A percentile compares a stretch with the other conserved stretches of the same genome.
These are phyloP conservation scores for Limnephilus marmoratus DNA, from an alignment of 2,888 invertebrate species.

Conservation along the genomic window DNA sequence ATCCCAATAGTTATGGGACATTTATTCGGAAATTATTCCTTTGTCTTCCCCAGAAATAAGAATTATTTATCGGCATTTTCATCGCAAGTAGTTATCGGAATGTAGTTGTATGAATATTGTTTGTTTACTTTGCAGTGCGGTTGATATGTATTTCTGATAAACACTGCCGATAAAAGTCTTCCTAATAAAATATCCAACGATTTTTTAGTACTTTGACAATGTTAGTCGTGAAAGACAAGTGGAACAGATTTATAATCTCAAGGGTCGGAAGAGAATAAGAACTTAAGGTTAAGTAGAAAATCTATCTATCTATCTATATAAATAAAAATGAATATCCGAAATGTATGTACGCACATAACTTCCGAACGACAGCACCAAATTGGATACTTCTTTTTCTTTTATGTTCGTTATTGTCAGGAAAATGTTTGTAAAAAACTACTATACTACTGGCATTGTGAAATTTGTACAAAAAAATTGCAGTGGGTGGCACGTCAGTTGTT, in stretches of 20 bases:
- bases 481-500: too few relatives aligned
- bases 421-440: too few relatives aligned
- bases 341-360: too few relatives aligned
- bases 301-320: too few relatives aligned
- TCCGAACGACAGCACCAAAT: too few relatives aligned
- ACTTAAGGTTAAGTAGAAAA: too few relatives aligned
- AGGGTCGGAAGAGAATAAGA: too few relatives aligned
- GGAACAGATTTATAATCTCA: neutral
- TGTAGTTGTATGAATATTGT: neutral
- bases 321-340: too few relatives aligned
- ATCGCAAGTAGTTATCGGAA: constrained; percentile 4
- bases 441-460: too few relatives aligned
- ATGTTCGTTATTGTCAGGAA: too few relatives aligned
- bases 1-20: constrained; percentile 16
- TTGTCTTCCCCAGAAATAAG: neutral
- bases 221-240: neutral
- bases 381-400: too few relatives aligned
- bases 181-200: neutral
- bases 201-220: neutral
- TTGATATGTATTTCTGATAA: neutral
- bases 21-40: constrained; percentile 11
- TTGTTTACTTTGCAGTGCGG: neutral
- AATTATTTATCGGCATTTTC: neutral
- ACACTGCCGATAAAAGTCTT: neutral
- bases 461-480: too few relatives aligned